These are phyloP conservation scores for western clawed frog (Xenopus tropicalis) DNA, from an alignment of 2,113 vertebrate species.

Conservation along the genomic window DNA sequence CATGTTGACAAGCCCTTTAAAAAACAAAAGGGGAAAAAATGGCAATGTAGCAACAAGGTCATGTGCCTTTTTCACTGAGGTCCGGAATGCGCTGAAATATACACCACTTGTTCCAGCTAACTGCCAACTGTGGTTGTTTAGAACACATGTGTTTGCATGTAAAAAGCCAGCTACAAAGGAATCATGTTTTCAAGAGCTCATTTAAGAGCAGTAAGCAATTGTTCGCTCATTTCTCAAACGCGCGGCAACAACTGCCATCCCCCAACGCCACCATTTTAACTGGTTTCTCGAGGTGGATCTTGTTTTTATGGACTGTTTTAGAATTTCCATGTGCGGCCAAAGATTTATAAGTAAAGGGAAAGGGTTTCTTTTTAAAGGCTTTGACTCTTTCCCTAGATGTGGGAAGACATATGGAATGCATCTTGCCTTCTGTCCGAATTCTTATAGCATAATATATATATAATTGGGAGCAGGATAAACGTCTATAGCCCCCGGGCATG, in stretches of 20 bases:
- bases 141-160: conserved; percentile 8
- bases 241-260: neutral
- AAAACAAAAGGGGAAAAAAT: too few species aligned
- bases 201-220: neutral
- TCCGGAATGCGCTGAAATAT: neutral
- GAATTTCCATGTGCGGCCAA: conserved; percentile 9
- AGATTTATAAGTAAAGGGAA: conserved; percentile 25
- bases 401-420: conserved; percentile 26
- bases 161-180: conserved; percentile 2
- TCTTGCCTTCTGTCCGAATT: conserved; percentile 22
- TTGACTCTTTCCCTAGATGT: neutral
- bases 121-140: neutral
- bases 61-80: neutral
- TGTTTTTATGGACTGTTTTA: conserved; percentile 24
- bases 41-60: too few species aligned
- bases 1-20: too few species aligned
- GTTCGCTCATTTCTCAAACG: neutral
- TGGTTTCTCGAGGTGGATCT: neutral
- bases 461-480: conserved; percentile 34
- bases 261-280: neutral
- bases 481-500: conserved; percentile 11
- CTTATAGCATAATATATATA: conserved; percentile 19
- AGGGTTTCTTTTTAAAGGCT: neutral
- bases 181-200: neutral
- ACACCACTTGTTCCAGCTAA: neutral